Evolutionary conservation across 2,797 vertebrate species (phyloP).

Genomic region (Rhynchonycteris naso): DNA sequence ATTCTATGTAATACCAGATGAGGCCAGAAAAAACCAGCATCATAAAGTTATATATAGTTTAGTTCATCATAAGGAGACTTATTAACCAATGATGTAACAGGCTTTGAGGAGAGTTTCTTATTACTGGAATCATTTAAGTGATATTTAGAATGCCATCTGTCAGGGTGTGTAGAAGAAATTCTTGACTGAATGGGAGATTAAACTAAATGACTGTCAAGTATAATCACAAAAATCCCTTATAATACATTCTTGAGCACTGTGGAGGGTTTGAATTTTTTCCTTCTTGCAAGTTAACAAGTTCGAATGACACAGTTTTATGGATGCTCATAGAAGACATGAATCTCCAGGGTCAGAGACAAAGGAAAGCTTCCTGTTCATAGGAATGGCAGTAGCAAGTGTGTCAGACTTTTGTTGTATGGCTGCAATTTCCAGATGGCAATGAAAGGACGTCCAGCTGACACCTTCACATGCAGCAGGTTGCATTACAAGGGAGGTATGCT

Average conservation of each 20-base stretch:
- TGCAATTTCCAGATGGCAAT: neutral
- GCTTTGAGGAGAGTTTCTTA: slow-evolving; percentile 53
- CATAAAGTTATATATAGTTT: slow-evolving; percentile 14
- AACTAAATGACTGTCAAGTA: slow-evolving; percentile 52
- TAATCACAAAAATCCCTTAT: slow-evolving; percentile 38
- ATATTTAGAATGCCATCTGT: slow-evolving; percentile 68
- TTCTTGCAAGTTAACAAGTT: neutral
- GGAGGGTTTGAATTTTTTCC: neutral
- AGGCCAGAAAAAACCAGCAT: neutral
- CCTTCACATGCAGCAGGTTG: neutral
- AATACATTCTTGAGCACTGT: neutral
- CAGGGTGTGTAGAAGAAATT: slow-evolving; percentile 49
- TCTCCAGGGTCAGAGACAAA: neutral
- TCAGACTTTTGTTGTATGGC: neutral
- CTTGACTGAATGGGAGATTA: slow-evolving; percentile 41
- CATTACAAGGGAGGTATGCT: neutral
- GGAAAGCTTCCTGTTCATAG: neutral
- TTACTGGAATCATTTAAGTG: slow-evolving; percentile 63
- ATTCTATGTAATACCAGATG: neutral
- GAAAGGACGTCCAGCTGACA: neutral
- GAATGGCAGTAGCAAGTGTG: neutral
- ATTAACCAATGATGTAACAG: neutral
- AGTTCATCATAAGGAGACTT: slow-evolving; percentile 35
- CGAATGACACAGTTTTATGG: neutral
- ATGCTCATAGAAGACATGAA: neutral